Conservation (phyloP, 2,113 vertebrate genomes). For the Sakesphorus luctuosus region DNA sequence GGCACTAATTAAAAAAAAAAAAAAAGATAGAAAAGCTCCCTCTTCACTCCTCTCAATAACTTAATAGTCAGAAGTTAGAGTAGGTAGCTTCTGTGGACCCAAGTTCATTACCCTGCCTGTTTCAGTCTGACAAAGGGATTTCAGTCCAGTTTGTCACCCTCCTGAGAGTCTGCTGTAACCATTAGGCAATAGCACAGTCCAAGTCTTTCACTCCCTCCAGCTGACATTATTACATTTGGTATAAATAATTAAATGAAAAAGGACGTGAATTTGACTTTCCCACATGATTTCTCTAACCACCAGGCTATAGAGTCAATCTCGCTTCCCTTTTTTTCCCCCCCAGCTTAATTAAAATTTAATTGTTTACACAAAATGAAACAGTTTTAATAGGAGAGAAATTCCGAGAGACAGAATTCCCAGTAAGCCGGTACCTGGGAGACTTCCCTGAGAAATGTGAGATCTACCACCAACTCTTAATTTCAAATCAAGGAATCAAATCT, state of each 20-base stretch:
- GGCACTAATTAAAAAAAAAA: background rate
- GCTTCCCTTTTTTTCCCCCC: background rate
- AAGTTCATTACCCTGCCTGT: background rate
- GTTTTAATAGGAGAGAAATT: slow-evolving; percentile 42
- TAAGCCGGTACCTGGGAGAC: background rate
- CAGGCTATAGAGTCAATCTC: slow-evolving; percentile 52
- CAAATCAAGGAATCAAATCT: background rate
- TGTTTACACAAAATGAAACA: slow-evolving; percentile 55
- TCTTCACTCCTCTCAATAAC: background rate
- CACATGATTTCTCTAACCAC: slow-evolving; percentile 47
- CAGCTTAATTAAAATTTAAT: slow-evolving; percentile 63
- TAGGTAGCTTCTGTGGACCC: background rate
- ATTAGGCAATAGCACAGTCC: background rate
- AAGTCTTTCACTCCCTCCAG: slow-evolving; percentile 8
- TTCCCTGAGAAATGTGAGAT: background rate
- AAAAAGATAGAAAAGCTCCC: background rate
- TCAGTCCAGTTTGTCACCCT: background rate
- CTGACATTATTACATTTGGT: slow-evolving; percentile 52
- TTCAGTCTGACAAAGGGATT: slow-evolving; percentile 14
- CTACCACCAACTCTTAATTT: background rate
- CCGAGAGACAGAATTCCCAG: slow-evolving; percentile 11
- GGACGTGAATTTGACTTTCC: slow-evolving; percentile 28
- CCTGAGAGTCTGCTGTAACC: slow-evolving; percentile 7
- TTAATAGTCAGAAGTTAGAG: background rate
- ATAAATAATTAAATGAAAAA: slow-evolving; percentile 65